Percentiles rank a stretch among this genome's conserved stretches.
Conservation (phyloP, 1,140 invertebrate genomes). For the Drosophila navojoa region DNA sequence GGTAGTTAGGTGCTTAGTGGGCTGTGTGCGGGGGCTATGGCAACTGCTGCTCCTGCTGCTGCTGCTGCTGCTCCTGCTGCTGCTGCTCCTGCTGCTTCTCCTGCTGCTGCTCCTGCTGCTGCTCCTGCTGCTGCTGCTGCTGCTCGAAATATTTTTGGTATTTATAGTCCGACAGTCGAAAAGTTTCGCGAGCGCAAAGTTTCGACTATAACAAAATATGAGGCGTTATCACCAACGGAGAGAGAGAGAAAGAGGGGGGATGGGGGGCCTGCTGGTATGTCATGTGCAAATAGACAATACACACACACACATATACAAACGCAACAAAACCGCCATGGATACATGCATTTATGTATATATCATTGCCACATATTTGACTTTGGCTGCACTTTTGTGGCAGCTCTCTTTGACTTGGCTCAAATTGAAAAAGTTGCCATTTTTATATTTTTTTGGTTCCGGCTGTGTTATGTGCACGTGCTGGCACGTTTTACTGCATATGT, state of each 20-base stretch:
- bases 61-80: too few species aligned
- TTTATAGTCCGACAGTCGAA: slow-evolving; percentile 48
- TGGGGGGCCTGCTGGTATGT: neutral
- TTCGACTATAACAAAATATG: slow-evolving; percentile 61
- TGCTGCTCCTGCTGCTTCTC: slow-evolving; percentile 46
- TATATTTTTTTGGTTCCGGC: neutral
- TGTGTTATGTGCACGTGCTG: neutral
- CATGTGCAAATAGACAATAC: slow-evolving; percentile 54
- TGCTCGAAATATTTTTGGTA: slow-evolving; percentile 53
- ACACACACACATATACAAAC: slow-evolving; percentile 10
- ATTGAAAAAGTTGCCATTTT: slow-evolving; percentile 61
- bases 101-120: too few species aligned
- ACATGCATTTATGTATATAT: slow-evolving; percentile 53
- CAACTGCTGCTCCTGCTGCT: too few species aligned
- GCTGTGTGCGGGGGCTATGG: too few species aligned
- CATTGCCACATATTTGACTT: slow-evolving; percentile 69
- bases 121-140: slow-evolving; percentile 17
- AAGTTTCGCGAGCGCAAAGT: slow-evolving; percentile 51
- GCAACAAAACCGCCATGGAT: slow-evolving; percentile 28
- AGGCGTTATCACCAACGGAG: slow-evolving; percentile 34
- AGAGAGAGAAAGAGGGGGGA: neutral
- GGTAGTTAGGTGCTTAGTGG: neutral
- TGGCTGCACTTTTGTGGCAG: slow-evolving; percentile 32
- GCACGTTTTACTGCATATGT: neutral
- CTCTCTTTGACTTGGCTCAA: slow-evolving; percentile 36